Base-by-base conservation (phyloP, 2,113 vertebrate genomes). In the Anolis sagrei region DNA sequence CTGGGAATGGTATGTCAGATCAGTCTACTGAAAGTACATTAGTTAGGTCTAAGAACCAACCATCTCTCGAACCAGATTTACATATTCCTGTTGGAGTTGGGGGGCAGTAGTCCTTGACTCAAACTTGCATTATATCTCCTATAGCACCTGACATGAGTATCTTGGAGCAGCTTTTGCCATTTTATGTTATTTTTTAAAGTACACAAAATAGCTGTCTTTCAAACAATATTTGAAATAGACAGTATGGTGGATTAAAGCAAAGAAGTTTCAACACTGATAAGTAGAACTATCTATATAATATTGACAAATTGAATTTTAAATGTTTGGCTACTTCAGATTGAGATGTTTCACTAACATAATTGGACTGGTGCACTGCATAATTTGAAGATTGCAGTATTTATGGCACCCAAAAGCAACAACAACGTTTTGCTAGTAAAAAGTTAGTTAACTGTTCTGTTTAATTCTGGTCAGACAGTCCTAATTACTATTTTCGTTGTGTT, bases 131-230 rank as follows among this genome's bases (percentile, higher is more conserved):
- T 91, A 70, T 34, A 76, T 89, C 76, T 72, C 86, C 76, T 92
- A 90, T 93, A 92, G 79, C 78, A 92, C 87, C 91, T 91, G 88
- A 48, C 58, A 72, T 49, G 49, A 27, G 51, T 54, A 81, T 36
- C 86, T 94, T 79, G 82, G 85, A 93, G 72, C 93, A 94, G 89
- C 92, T 94, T 90, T 88, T 93, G 88, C 77, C 48, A 87, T 95
- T 95, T 87, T 10, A 54, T 54, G 18, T 62, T 19, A 62, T 23
- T 54, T 51, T 54, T 54, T 54, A 54, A 54, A 54, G 10, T 14
- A 54, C 9, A 54, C 10, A 54, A 54, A 54, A 54, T 8, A 54
- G 51, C 9, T 54, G 51, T 54, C 4, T 54, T 54, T 54, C 10
- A 54, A 54, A 10, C 14, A 13, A 54, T 54, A 54, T 54, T 54